Percentiles rank a stretch among this genome's conserved stretches.
These are phyloP conservation scores for Drosophila cracens DNA, from an alignment of 2,888 invertebrate species.

Conservation along the genomic window DNA sequence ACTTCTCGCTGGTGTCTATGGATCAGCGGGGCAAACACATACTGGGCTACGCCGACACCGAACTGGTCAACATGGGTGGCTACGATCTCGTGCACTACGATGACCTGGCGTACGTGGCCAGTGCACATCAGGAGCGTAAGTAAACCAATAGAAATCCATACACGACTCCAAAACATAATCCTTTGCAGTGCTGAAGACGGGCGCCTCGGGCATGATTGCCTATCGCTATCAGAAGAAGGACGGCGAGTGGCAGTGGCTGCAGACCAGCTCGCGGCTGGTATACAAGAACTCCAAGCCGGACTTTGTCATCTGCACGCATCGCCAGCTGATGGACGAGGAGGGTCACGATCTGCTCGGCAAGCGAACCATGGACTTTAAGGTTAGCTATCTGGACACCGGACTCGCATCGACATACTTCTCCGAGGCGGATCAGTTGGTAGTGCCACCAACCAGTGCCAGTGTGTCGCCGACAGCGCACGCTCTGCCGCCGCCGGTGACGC, in stretches of 20 bases:
- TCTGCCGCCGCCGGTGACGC: constrained; percentile 88
- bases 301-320: constrained; percentile 99
- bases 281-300: constrained; percentile 99
- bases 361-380: constrained; percentile 99
- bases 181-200: constrained; percentile 96
- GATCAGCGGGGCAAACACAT: constrained; percentile 98
- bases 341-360: constrained; percentile 98
- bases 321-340: constrained; percentile 99
- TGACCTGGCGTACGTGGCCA: constrained; percentile 98
- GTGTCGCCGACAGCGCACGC: constrained; percentile 85
- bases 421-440: constrained; percentile 91
- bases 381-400: constrained; percentile 96
- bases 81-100: constrained; percentile 99
- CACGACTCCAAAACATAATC: not conserved
- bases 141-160: constrained; percentile 50
- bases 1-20: constrained; percentile 98
- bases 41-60: constrained; percentile 96
- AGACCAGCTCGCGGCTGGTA: constrained; percentile 97
- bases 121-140: constrained; percentile 99
- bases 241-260: constrained; percentile 98
- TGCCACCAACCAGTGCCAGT: constrained; percentile 85
- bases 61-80: constrained; percentile 96
- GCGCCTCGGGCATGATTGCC: constrained; percentile 99
- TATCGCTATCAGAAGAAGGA: constrained; percentile 98
- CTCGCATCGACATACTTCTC: constrained; percentile 96